These are phyloP conservation scores for Bembecia ichneumoniformis DNA, from an alignment of 2,888 invertebrate species.

Conservation along the genomic window DNA sequence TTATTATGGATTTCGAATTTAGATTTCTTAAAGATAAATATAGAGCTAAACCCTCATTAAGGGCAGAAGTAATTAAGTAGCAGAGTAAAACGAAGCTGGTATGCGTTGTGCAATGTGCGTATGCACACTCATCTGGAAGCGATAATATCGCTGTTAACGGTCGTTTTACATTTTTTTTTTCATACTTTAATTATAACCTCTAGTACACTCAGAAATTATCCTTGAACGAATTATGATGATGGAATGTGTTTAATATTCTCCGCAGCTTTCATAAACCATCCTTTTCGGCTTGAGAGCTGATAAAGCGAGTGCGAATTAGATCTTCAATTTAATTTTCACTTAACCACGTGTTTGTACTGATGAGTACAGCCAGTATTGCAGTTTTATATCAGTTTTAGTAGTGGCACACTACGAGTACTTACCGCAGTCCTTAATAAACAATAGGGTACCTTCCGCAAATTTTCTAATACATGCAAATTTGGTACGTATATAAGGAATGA, in stretches of 20 bases:
- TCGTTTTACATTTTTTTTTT: slow-evolving; percentile 13
- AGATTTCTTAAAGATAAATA: slow-evolving; percentile 1
- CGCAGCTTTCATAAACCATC: not conserved
- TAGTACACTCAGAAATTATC: slow-evolving; percentile 11
- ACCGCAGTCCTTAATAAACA: too few species aligned
- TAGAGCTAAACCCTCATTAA: slow-evolving; percentile 9
- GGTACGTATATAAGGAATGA: too few species aligned
- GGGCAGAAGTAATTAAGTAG: slow-evolving; percentile 8
- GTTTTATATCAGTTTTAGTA: too few species aligned
- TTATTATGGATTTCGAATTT: too few species aligned
- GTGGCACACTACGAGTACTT: too few species aligned
- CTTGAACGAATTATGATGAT: slow-evolving; percentile 8
- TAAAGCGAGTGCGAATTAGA: too few species aligned
- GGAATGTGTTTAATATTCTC: slow-evolving; percentile 6
- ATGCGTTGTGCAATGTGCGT: slow-evolving; percentile 7
- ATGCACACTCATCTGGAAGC: slow-evolving; percentile 11
- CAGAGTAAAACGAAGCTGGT: slow-evolving; percentile 4
- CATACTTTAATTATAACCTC: slow-evolving; percentile 15
- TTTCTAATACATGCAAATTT: too few species aligned
- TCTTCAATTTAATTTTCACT: too few species aligned
- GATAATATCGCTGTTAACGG: slow-evolving; percentile 19
- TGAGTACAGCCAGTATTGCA: too few species aligned
- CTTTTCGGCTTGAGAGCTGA: not conserved
- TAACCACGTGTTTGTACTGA: too few species aligned
- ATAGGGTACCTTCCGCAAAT: too few species aligned